These are phyloP conservation scores for Globodera rostochiensis DNA, from an alignment of 1,140 invertebrate genomes.

Conservation along the genomic window DNA sequence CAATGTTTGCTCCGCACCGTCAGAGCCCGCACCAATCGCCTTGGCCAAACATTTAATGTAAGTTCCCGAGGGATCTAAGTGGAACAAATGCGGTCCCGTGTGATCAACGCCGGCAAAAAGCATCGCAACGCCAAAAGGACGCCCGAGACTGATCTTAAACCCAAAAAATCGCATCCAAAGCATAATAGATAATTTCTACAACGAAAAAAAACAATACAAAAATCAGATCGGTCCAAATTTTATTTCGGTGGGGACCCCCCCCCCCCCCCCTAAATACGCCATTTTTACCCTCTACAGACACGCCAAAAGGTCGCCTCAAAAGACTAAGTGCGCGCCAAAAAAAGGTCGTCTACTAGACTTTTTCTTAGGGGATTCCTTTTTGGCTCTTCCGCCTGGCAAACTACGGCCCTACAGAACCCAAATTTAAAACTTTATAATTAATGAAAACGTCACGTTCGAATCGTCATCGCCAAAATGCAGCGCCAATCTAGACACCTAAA, in stretches of 20 bases:
- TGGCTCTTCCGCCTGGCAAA: no score
- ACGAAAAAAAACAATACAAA: not conserved
- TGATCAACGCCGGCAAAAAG: conserved; percentile 72
- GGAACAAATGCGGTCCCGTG: conserved; percentile 73
- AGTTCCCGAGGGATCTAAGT: conserved; percentile 96
- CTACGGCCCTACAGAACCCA: not conserved
- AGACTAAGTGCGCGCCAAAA: no score
- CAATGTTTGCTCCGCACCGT: conserved; percentile 95
- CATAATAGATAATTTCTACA: not conserved
- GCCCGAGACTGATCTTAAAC: conserved; percentile 72
- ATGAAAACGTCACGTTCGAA: conserved; percentile 76
- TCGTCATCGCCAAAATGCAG: conserved; percentile 95
- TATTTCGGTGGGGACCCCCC: not conserved
- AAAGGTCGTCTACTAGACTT: no score
- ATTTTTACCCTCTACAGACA: no score
- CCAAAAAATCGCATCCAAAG: conserved; percentile 10
- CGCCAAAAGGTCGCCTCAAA: no score
- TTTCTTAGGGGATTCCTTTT: no score
- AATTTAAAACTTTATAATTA: not conserved
- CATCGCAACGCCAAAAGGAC: conserved; percentile 94
- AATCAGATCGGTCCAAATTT: not conserved
- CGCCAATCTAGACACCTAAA: conserved; percentile 83
- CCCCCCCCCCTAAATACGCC: no score
- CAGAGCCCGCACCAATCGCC: conserved; percentile 97
- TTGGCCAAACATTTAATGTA: conserved; percentile 97